These are phyloP conservation scores for Catagonus wagneri DNA, from an alignment of 2,113 vertebrate genomes.

Conservation along the genomic window DNA sequence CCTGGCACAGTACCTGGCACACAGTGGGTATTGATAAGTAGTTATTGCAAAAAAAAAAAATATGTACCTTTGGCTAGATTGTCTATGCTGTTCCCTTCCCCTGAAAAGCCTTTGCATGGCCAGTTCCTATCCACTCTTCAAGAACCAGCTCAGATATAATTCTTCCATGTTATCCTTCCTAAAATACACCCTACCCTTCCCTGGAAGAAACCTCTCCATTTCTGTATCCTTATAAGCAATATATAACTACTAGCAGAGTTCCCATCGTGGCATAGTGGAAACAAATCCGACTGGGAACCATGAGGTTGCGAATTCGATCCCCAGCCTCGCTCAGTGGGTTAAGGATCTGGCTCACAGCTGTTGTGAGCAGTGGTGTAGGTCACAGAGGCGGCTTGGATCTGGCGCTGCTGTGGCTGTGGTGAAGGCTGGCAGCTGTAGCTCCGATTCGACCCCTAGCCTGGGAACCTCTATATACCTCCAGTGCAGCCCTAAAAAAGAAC, in stretches of 20 bases:
- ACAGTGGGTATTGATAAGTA: not conserved
- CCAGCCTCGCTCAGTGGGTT: too few relatives aligned
- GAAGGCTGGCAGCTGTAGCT: too few relatives aligned
- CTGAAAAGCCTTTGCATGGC: not conserved
- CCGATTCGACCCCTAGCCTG: too few relatives aligned
- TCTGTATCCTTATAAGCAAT: conserved; percentile 16
- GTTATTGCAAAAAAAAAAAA: not conserved
- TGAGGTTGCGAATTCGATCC: too few relatives aligned
- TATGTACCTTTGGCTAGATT: not conserved
- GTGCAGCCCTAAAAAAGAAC: too few relatives aligned
- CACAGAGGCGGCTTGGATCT: too few relatives aligned
- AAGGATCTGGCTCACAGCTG: too few relatives aligned
- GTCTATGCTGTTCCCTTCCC: not conserved
- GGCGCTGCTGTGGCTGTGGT: too few relatives aligned
- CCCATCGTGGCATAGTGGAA: too few relatives aligned
- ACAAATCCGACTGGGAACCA: too few relatives aligned
- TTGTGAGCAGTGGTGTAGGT: too few relatives aligned
- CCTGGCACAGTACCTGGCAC: not conserved
- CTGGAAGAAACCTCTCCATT: not conserved
- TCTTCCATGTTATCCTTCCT: not conserved
- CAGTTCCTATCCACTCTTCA: not conserved
- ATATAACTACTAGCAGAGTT: not conserved
- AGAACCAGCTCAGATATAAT: not conserved
- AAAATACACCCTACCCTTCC: not conserved
- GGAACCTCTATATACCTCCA: too few relatives aligned